Conservation (phyloP, 2,888 invertebrate genomes). For the Lamellibrachia satsuma region DNA sequence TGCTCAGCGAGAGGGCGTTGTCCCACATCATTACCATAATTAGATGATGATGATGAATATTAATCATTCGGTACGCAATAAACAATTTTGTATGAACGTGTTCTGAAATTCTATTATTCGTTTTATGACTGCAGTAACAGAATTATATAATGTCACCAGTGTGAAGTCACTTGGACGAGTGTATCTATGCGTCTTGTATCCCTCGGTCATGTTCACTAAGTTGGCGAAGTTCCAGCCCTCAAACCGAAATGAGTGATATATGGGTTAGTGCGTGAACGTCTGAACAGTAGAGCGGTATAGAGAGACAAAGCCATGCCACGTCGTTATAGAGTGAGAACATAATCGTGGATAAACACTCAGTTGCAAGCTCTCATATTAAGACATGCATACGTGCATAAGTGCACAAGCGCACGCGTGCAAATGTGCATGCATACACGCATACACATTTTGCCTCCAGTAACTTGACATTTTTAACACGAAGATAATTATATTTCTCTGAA, state of each 20-base stretch:
- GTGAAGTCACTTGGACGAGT: background rate
- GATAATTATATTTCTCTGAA: too few species aligned
- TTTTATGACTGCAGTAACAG: background rate
- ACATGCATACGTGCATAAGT: too few species aligned
- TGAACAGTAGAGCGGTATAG: too few species aligned
- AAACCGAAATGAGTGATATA: background rate
- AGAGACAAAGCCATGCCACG: too few species aligned
- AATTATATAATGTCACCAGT: background rate
- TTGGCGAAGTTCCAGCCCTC: background rate
- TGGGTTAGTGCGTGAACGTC: background rate
- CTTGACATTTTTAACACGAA: too few species aligned
- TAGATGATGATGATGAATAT: background rate
- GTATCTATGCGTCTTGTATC: background rate
- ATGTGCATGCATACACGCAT: too few species aligned
- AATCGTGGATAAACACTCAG: too few species aligned
- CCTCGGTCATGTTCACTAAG: background rate
- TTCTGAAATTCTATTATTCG: background rate
- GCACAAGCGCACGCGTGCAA: too few species aligned
- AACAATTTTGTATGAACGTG: background rate
- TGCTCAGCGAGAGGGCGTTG: background rate
- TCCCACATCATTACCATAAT: background rate
- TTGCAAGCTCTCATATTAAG: too few species aligned
- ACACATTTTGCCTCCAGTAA: too few species aligned
- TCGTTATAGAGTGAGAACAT: too few species aligned
- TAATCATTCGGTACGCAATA: background rate